Evolutionary conservation across 2,797 vertebrate genomes (phyloP), one percentile per base, ranked within the genome.

Genomic region (Heterohyrax brucei): DNA sequence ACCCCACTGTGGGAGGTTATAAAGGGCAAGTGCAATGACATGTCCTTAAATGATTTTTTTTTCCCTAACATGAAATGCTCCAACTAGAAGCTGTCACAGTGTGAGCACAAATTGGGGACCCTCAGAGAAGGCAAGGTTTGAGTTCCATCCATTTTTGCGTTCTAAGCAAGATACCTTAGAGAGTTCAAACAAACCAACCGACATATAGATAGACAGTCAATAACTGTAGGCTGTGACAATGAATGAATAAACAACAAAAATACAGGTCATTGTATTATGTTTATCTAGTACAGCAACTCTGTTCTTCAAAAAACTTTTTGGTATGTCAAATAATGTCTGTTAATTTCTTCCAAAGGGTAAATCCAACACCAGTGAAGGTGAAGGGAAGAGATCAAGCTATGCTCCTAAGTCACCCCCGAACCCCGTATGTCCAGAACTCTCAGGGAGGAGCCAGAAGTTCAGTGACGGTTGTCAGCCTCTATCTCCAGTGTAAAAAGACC

Each of bases 231-330:
- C 28, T 64, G 1, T 92, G 33, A 33, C 24, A 50, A 53, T 26
- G 50, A 83, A 79, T 28, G 33, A 76, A 83, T 39, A 48, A 68
- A 39, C 61, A 76, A 80, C 83, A 81, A 92, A 70, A 76, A 28
- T 59, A 50, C 22, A 21, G 24, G 6, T 39, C 59, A 21, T 10
- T 89, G 26, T 24, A 6, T 48, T 50, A n/a, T 18, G 85, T 62
- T 44, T 70, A 14, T 56, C 53, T 70, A 48, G 39, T 53, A 28
- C 46, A 85, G 64, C 33, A 89, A 66, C 4, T 39, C 28, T 75
- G 4, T 91, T 53, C 30, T 44, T 77, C 33, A 77, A 79, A 39
- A 84, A 62, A 39, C n/a, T 79, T 79, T 56, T 80, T 85, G 53
- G 44, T 28, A 44, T 30, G 83, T 68, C 88, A 59, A 48, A 39